A percentile compares a stretch with the other conserved stretches of the same genome.
Evolutionary conservation across 2,113 vertebrate species (phyloP).

Genomic region (Aspidoscelis tigris): DNA sequence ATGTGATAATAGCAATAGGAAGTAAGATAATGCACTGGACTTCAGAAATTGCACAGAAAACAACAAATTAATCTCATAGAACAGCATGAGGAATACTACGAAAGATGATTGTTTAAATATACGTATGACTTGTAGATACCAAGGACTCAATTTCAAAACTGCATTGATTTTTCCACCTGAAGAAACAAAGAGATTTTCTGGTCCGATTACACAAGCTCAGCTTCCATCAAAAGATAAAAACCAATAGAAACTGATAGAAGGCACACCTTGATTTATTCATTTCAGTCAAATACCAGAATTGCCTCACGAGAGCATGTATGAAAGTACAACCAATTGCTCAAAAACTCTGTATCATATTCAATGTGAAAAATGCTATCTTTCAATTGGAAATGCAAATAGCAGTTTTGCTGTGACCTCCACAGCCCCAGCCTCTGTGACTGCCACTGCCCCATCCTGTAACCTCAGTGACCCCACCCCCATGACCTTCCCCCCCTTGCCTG

Average conservation of each 20-base stretch:
- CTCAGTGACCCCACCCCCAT: no score
- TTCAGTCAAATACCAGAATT: background rate
- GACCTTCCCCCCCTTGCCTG: no score
- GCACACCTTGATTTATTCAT: background rate
- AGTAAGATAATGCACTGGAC: background rate
- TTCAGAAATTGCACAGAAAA: background rate
- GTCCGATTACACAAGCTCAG: accelerated
- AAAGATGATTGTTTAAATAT: background rate
- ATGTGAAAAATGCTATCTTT: background rate
- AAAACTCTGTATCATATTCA: background rate
- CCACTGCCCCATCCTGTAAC: no score
- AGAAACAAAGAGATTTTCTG: background rate
- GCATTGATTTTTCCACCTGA: background rate
- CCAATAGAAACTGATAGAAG: no score
- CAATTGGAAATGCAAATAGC: background rate
- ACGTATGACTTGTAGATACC: background rate
- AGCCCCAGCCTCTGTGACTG: no score
- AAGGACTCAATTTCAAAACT: slow-evolving; percentile 22
- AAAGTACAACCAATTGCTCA: background rate
- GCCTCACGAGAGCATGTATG: no score
- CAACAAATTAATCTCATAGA: background rate
- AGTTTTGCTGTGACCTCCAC: no score
- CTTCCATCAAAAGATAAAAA: background rate
- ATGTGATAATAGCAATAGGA: slow-evolving; percentile 19
- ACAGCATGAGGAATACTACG: background rate